Conservation (phyloP, 2,113 vertebrate species). For the Neolamprologus cancellatus region DNA sequence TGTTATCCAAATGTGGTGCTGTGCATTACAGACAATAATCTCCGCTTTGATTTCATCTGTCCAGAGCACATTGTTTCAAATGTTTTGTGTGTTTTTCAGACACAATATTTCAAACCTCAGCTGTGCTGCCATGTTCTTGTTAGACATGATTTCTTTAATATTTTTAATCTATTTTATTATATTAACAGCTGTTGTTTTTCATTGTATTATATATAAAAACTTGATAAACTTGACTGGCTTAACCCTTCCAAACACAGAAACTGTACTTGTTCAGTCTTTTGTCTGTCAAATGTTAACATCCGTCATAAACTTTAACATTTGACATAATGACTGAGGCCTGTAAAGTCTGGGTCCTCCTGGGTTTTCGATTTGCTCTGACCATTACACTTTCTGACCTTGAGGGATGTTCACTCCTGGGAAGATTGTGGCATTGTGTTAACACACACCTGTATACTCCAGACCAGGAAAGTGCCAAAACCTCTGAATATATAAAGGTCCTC, state of each 20-base stretch:
- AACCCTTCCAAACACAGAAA: not conserved
- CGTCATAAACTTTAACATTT: not conserved
- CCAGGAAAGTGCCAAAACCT: not conserved
- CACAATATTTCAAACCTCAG: not conserved
- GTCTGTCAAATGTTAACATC: not conserved
- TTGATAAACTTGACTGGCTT: not conserved
- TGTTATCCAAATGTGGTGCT: not conserved
- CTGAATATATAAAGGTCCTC: not conserved
- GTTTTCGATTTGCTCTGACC: not conserved
- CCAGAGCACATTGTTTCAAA: not conserved
- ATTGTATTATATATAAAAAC: not conserved
- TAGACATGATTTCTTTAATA: not conserved
- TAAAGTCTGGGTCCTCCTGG: not conserved
- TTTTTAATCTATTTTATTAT: not conserved
- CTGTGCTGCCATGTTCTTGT: not conserved
- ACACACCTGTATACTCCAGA: not conserved
- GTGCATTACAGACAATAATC: not conserved
- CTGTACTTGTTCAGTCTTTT: not conserved
- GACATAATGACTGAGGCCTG: not conserved
- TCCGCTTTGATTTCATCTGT: not conserved
- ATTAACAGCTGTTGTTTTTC: not conserved
- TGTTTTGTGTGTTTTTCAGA: not conserved
- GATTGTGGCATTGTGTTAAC: not conserved
- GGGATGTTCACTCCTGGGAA: not conserved
- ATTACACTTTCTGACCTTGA: not conserved